These are phyloP conservation scores for Sicus ferrugineus DNA, from an alignment of 2,888 invertebrate species.

Conservation along the genomic window DNA sequence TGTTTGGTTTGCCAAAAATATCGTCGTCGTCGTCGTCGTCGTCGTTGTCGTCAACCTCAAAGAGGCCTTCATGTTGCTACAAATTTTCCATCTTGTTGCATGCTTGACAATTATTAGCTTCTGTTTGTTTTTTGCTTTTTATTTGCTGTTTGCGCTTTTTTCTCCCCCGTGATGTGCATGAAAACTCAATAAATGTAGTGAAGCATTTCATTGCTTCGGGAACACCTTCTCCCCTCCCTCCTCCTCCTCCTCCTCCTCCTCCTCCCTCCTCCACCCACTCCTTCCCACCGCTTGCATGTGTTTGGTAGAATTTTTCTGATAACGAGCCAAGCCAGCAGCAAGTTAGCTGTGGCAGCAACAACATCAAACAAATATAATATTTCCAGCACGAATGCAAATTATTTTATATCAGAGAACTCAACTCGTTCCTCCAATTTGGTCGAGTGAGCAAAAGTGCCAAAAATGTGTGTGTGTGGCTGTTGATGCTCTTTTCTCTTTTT, in stretches of 20 bases:
- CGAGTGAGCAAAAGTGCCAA: conserved; percentile 9
- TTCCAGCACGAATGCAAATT: conserved; percentile 30
- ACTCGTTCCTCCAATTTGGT: no score
- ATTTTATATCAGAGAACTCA: conserved; percentile 13
- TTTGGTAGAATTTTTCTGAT: conserved; percentile 12
- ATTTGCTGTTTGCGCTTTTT: not conserved
- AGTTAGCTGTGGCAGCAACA: conserved; percentile 3
- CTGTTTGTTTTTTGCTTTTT: conserved; percentile 16
- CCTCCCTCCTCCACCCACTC: not conserved
- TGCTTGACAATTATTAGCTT: conserved; percentile 35
- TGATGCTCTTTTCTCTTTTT: not conserved
- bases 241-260: not conserved
- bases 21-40: not conserved
- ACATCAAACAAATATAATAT: not conserved
- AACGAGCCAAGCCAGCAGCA: conserved; percentile 24
- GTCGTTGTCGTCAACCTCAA: not conserved
- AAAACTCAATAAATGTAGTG: conserved; percentile 14
- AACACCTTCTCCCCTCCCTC: not conserved
- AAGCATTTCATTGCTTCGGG: not conserved
- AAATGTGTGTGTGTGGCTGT: not conserved
- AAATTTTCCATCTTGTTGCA: conserved; percentile 35
- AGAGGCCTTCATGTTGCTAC: not conserved
- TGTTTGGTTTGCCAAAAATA: not conserved
- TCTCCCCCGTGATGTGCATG: not conserved
- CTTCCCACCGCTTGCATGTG: conserved; percentile 6